Conservation (phyloP, 2,113 vertebrate genomes). For the Epinephelus cyanopodus region DNA sequence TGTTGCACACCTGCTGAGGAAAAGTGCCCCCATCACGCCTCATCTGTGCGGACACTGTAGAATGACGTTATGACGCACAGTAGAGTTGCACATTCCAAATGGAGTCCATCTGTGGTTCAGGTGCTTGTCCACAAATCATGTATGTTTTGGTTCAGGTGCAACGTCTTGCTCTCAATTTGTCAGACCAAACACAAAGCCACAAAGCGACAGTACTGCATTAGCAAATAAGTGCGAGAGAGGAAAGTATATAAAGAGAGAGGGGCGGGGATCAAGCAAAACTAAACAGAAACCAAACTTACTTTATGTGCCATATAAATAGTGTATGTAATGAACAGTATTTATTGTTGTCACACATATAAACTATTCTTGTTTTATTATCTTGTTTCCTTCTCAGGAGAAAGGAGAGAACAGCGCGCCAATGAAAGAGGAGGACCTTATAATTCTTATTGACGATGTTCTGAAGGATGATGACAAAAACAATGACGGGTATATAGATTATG, state of each 20-base stretch:
- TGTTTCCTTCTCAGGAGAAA: constrained; percentile 84
- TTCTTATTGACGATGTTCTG: constrained; percentile 94
- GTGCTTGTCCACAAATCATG: too few species aligned
- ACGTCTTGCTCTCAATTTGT: too few species aligned
- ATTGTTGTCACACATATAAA: not conserved
- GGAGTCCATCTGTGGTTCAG: too few species aligned
- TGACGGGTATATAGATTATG: constrained; percentile 97
- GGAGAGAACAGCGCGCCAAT: constrained; percentile 87
- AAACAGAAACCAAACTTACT: not conserved
- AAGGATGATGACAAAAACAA: constrained; percentile 96
- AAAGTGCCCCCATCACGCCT: too few species aligned
- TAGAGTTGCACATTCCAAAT: too few species aligned
- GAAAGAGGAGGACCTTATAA: constrained; percentile 93
- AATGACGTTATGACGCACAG: too few species aligned
- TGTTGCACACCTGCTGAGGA: too few species aligned
- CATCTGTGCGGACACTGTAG: too few species aligned
- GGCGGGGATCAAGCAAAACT: not conserved
- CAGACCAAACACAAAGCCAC: too few species aligned
- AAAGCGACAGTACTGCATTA: too few species aligned
- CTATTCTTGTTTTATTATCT: not conserved
- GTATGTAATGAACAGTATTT: not conserved
- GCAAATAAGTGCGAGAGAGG: not conserved
- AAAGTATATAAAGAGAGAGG: not conserved
- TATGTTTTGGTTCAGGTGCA: too few species aligned
- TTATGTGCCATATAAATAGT: not conserved